Evolutionary conservation across 2,113 vertebrate species (phyloP), one percentile per base, ranked within the genome.

Genomic region (Neoarius graeffei): DNA sequence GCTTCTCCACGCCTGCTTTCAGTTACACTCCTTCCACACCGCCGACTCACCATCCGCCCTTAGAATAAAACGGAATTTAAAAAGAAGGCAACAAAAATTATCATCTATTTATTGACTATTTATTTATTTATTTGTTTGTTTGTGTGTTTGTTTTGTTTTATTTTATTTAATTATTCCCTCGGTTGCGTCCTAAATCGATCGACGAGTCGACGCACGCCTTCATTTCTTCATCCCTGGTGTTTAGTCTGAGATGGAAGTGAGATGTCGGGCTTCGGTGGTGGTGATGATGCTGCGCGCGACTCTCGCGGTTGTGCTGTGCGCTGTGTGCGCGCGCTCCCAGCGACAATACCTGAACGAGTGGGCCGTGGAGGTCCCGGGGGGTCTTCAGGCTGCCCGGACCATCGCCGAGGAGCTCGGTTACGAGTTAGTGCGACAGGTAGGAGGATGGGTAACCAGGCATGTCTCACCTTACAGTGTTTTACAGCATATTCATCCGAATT

Each of bases 341-440:
- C 94, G 95, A 52, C 97, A 98, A 88, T 99, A 99, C 94, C 95
- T 99, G 90, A 99, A 99, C 95, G 96, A 99, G 94, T 99, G 98
- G 98, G 98, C 98, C 15, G 98, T 98, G 67, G 98, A 99, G 95
- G 95, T 99, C 86, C 96, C 97, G 0, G 98, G 97, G 27, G 98
- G 98, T 3, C 91, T 92, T n/a, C 94, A 94, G 17, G 96, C 95
- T 48, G 98, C 98, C 20, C 92, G 93, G 80, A 94, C 93, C 84
- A 97, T 99, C 88, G 98, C 98, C 64, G 92, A 92, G 89, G 98
- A 99, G 86, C 93, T 99, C 94, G 96, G 95, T 91, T 99, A 99
- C 94, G 91, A 97, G 85, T 95, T 98, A 87, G 94, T 99, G 94
- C 96, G 98, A 91, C 98, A 98, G 98, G 98, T 99, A 97, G 93